Conservation (phyloP, 2,797 vertebrate genomes). For the Cyprinodon diabolis region DNA sequence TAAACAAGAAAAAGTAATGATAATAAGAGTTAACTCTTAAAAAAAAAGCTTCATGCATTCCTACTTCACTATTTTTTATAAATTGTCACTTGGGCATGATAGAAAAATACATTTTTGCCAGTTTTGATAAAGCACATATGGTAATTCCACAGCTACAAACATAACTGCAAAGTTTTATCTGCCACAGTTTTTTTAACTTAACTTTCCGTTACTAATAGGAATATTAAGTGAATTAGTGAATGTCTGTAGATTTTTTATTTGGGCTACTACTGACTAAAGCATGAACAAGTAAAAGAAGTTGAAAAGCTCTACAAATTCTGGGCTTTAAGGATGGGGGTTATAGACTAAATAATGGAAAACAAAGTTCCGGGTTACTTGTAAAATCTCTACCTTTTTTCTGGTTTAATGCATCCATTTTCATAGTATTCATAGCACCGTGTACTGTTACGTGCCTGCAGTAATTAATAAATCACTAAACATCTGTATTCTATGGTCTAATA, state of each 20-base stretch:
- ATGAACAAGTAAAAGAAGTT: background rate
- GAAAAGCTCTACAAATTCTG: background rate
- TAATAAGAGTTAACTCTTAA: background rate
- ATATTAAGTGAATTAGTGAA: no score
- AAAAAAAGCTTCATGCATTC: background rate
- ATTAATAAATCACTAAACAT: constrained; percentile 70
- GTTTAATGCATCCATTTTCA: background rate
- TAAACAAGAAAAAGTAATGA: background rate
- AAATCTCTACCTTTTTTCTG: background rate
- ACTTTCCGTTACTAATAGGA: no score
- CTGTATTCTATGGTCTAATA: constrained; percentile 36
- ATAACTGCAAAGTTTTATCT: no score
- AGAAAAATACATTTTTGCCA: background rate
- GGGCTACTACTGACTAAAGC: background rate
- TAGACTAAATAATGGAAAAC: background rate
- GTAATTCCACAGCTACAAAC: no score
- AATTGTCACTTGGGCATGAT: background rate
- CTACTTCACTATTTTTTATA: background rate
- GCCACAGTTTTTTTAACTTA: background rate
- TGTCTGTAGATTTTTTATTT: background rate
- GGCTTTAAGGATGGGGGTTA: background rate
- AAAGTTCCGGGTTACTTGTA: background rate
- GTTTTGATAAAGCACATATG: no score
- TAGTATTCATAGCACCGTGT: constrained; percentile 37
- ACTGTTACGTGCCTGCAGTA: constrained; percentile 65